Evolutionary conservation across 2,113 vertebrate genomes (phyloP).

Genomic region (Cranoglanis bouderius): DNA sequence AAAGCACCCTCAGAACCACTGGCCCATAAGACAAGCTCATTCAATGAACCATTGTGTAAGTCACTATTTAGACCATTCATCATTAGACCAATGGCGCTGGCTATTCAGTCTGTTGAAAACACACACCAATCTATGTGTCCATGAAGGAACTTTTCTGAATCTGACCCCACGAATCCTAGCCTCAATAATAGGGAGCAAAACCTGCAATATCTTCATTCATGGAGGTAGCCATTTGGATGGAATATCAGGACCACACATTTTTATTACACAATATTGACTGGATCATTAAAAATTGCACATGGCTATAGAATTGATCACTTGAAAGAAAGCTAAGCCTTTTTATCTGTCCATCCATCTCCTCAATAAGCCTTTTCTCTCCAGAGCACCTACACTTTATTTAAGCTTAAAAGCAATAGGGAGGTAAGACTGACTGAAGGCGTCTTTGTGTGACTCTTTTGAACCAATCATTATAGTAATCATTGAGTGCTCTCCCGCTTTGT

Average conservation of each 20-base stretch:
- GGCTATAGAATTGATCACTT: background rate
- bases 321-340: background rate
- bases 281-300: background rate
- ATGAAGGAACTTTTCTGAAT: constrained; percentile 11
- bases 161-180: background rate
- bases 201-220: constrained; percentile 12
- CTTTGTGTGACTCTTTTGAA: constrained; percentile 24
- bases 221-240: background rate
- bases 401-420: background rate
- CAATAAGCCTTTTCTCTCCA: constrained; percentile 19
- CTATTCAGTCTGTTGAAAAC: constrained; percentile 3
- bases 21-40: background rate
- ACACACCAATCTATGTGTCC: background rate
- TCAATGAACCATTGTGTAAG: background rate
- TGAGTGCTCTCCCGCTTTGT: background rate
- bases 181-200: constrained; percentile 13
- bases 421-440: background rate
- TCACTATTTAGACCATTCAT: background rate
- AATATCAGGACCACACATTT: constrained; percentile 5
- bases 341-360: constrained; percentile 15
- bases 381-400: constrained; percentile 5
- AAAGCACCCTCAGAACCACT: constrained; percentile 4
- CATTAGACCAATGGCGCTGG: background rate
- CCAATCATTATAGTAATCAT: constrained; percentile 1
- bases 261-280: constrained; percentile 31